Conservation (phyloP, 2,113 vertebrate species). For the Plecturocebus donacophilus region DNA sequence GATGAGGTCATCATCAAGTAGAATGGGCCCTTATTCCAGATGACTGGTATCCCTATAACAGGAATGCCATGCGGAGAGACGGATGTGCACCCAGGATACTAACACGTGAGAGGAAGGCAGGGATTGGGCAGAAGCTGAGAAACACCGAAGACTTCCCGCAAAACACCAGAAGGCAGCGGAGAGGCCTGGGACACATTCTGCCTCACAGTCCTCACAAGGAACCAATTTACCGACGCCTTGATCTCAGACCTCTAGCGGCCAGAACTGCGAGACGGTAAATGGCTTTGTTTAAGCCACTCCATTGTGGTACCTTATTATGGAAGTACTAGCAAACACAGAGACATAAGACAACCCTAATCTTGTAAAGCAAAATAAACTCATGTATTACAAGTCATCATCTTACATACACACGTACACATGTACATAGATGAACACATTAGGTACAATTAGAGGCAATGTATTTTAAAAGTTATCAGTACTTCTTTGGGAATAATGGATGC, state of each 20-base stretch:
- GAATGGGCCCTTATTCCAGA: background rate
- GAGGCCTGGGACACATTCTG: background rate
- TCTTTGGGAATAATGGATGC: background rate
- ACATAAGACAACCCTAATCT: background rate
- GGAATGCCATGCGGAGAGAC: background rate
- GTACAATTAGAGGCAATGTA: background rate
- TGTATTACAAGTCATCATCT: background rate
- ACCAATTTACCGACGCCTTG: background rate
- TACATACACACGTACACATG: background rate
- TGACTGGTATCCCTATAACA: background rate
- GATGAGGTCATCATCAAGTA: background rate
- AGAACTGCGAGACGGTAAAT: rapidly evolving
- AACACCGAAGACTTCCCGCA: background rate
- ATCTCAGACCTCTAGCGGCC: background rate
- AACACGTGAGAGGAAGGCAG: background rate
- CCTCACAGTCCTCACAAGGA: background rate
- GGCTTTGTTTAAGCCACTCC: background rate
- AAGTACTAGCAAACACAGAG: background rate
- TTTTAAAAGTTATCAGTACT: background rate
- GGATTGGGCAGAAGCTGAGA: background rate
- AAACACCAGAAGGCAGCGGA: background rate
- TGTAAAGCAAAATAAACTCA: background rate
- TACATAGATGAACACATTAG: background rate
- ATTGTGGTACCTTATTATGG: background rate
- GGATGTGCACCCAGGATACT: background rate